These are phyloP conservation scores for Pterostichus madidus DNA, from an alignment of 2,888 invertebrate species.

Conservation along the genomic window DNA sequence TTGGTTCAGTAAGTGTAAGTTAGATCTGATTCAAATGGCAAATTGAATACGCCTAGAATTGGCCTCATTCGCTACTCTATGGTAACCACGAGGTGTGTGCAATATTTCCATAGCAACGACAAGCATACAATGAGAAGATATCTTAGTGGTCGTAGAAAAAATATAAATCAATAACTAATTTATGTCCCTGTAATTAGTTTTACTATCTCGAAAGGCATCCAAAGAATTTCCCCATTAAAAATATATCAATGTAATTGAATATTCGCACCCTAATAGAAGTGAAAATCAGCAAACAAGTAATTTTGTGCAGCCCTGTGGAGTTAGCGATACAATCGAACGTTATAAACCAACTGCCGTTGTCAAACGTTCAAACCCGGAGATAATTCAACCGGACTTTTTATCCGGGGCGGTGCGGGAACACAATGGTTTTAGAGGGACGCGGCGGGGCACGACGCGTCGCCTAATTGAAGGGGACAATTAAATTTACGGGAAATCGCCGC, in stretches of 20 bases:
- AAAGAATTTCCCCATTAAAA: slow-evolving; percentile 31
- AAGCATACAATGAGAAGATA: too few relatives aligned
- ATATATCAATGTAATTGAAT: slow-evolving; percentile 27
- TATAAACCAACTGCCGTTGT: slow-evolving; percentile 56
- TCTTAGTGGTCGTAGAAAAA: not conserved
- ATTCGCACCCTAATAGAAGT: slow-evolving; percentile 47
- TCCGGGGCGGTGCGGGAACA: not conserved
- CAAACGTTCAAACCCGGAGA: slow-evolving; percentile 52
- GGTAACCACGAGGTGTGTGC: not conserved
- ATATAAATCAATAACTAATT: slow-evolving; percentile 18
- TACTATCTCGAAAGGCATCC: slow-evolving; percentile 4
- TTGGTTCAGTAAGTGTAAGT: too few relatives aligned
- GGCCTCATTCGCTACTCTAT: too few relatives aligned
- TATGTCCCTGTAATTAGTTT: slow-evolving; percentile 25
- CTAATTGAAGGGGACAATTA: slow-evolving; percentile 67
- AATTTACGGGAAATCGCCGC: slow-evolving; percentile 62
- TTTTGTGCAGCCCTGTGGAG: slow-evolving; percentile 43
- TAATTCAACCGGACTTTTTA: slow-evolving; percentile 56
- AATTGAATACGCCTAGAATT: too few relatives aligned
- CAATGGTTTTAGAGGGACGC: not conserved
- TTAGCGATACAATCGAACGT: slow-evolving; percentile 62
- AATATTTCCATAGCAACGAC: too few relatives aligned
- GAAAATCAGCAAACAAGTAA: slow-evolving; percentile 45
- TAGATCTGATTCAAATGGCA: too few relatives aligned
- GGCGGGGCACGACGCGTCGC: not conserved